phyloP scores from a whole-genome alignment of 2,797 vertebrate genomes.

The Chanos chanos region DNA sequence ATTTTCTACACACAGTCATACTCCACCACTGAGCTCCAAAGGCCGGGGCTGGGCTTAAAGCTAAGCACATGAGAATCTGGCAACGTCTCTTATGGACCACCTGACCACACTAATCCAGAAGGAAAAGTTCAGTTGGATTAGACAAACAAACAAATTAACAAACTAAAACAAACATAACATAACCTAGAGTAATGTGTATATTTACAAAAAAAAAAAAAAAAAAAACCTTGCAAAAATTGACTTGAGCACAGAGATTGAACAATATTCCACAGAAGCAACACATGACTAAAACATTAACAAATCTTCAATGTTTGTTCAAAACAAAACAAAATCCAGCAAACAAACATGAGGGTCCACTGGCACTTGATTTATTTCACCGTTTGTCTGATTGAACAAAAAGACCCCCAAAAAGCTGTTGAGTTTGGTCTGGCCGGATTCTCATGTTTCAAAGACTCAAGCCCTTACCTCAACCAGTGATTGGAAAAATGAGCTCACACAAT shows the following conservation, averaged over 20 bases:
- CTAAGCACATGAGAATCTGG: slow-evolving; percentile 55
- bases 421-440: slow-evolving; percentile 54
- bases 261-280: too few species aligned
- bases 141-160: too few species aligned
- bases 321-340: too few species aligned
- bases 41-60: slow-evolving; percentile 46
- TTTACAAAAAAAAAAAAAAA: background rate
- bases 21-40: slow-evolving; percentile 59
- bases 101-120: background rate
- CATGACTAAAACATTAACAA: too few species aligned
- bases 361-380: slow-evolving; percentile 5
- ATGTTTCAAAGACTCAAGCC: slow-evolving; percentile 40
- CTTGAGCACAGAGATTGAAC: too few species aligned
- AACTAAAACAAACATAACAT: background rate
- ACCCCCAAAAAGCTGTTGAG: slow-evolving; percentile 20
- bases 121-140: background rate
- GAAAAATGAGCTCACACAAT: slow-evolving; percentile 56
- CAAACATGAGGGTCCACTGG: slow-evolving; percentile 20
- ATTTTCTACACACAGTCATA: slow-evolving; percentile 73
- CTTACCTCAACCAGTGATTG: slow-evolving; percentile 45
- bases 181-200: background rate
- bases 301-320: too few species aligned
- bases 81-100: slow-evolving; percentile 37
- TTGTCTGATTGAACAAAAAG: background rate
- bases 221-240: too few species aligned